A percentile compares a stretch with the other conserved stretches of the same genome.
Evolutionary conservation across 2,113 vertebrate species (phyloP).

Genomic region (Aspidoscelis tigris): DNA sequence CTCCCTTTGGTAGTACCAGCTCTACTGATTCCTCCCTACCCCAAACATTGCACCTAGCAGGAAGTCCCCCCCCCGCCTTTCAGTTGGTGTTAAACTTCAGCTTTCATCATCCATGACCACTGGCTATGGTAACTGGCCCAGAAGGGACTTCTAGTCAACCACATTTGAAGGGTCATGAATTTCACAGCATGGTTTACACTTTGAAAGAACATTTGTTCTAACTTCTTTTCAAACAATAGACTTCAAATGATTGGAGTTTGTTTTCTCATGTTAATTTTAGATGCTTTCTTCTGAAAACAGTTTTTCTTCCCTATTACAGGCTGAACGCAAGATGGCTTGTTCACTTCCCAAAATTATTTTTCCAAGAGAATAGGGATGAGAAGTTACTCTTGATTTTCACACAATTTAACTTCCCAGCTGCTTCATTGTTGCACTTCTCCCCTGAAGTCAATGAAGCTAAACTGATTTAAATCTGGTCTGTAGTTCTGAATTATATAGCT

Average conservation of each 20-base stretch:
- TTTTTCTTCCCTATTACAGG: not conserved
- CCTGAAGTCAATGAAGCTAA: constrained; percentile 25
- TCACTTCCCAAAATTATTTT: constrained; percentile 1
- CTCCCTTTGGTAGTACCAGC: not conserved
- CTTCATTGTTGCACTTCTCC: not conserved
- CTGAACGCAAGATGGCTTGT: not conserved
- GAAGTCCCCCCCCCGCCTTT: not conserved
- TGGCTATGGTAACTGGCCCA: not conserved
- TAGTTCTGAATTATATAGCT: constrained; percentile 21
- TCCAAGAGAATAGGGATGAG: not conserved
- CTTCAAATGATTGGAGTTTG: not conserved
- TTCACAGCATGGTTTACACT: not conserved
- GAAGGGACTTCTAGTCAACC: not conserved
- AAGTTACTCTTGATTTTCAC: constrained; percentile 33
- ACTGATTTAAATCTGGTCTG: constrained; percentile 35
- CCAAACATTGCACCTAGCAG: not conserved
- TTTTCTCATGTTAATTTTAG: not conserved
- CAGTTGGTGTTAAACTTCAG: not conserved
- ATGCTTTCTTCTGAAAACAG: not conserved
- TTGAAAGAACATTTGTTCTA: not conserved
- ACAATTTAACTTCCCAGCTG: constrained; percentile 36
- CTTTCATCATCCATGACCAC: not conserved
- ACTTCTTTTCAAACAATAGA: not conserved
- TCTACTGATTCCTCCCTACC: not conserved
- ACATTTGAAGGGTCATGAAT: not conserved